These are phyloP conservation scores for Heliconius sara DNA, from an alignment of 2,888 invertebrate species.

Conservation along the genomic window DNA sequence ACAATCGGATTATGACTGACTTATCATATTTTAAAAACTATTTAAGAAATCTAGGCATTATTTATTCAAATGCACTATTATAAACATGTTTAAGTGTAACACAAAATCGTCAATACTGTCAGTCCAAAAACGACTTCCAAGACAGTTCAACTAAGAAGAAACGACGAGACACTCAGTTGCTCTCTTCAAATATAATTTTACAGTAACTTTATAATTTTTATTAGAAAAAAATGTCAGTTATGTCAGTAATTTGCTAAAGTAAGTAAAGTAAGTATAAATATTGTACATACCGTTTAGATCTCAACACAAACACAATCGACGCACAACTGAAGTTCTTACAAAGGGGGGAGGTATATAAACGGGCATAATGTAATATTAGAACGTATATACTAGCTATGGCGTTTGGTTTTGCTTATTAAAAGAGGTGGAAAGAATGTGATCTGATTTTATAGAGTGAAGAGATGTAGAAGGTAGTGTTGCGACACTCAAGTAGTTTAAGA, in stretches of 20 bases:
- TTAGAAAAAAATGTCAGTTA: not conserved
- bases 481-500: not conserved
- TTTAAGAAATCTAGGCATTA: too few species aligned
- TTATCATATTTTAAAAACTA: too few species aligned
- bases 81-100: not conserved
- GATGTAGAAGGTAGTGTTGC: not conserved
- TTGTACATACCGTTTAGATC: slow-evolving; percentile 14
- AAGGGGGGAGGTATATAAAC: slow-evolving; percentile 8
- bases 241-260: not conserved
- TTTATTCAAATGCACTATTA: too few species aligned
- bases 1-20: too few species aligned
- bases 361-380: slow-evolving; percentile 7
- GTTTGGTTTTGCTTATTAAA: not conserved
- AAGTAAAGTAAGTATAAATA: slow-evolving; percentile 12
- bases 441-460: not conserved
- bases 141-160: too few species aligned
- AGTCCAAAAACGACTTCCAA: not conserved
- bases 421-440: too few species aligned
- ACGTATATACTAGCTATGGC: not conserved
- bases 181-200: too few species aligned
- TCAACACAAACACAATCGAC: slow-evolving; percentile 19
- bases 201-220: too few species aligned
- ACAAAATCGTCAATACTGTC: not conserved
- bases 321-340: not conserved
- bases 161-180: too few species aligned